Conservation (phyloP, 2,797 vertebrate species). For the Pampus argenteus region DNA sequence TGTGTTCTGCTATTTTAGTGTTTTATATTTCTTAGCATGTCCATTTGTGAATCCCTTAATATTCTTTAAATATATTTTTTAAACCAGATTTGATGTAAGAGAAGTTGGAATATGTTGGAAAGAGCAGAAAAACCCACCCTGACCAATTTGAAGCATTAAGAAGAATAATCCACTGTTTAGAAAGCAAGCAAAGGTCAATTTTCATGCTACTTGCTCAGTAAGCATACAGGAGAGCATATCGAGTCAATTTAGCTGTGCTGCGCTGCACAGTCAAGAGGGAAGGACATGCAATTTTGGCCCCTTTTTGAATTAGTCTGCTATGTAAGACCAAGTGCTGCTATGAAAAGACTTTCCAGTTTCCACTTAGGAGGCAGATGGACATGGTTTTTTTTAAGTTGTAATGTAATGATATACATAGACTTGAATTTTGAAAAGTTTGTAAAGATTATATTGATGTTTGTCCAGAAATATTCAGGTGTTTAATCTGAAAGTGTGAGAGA, state of each 20-base stretch:
- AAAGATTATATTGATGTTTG: conserved; percentile 30
- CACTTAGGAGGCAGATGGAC: conserved; percentile 38
- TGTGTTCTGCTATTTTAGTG: conserved; percentile 38
- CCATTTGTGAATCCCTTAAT: conserved; percentile 41
- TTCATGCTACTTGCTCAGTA: conserved; percentile 81
- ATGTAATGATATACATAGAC: conserved; percentile 29
- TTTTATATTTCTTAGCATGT: conserved; percentile 35
- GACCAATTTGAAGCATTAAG: conserved; percentile 78
- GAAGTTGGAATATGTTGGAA: conserved; percentile 54
- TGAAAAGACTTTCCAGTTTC: conserved; percentile 62
- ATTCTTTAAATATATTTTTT: conserved; percentile 33
- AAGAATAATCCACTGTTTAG: conserved; percentile 82
- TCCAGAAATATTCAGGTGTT: conserved; percentile 24
- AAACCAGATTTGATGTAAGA: conserved; percentile 49
- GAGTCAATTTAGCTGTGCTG: conserved; percentile 72
- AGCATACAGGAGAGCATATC: conserved; percentile 72
- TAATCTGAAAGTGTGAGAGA: conserved; percentile 23
- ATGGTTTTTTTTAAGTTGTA: conserved; percentile 44
- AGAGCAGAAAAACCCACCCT: conserved; percentile 66
- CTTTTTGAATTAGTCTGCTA: conserved; percentile 44
- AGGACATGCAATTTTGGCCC: conserved; percentile 54
- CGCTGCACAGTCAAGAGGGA: conserved; percentile 63
- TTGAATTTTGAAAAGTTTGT: conserved; percentile 17
- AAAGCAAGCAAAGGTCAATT: conserved; percentile 85
- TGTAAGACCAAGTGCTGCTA: conserved; percentile 54